These are phyloP conservation scores for Phania funesta DNA, from an alignment of 2,888 invertebrate genomes.

Conservation along the genomic window DNA sequence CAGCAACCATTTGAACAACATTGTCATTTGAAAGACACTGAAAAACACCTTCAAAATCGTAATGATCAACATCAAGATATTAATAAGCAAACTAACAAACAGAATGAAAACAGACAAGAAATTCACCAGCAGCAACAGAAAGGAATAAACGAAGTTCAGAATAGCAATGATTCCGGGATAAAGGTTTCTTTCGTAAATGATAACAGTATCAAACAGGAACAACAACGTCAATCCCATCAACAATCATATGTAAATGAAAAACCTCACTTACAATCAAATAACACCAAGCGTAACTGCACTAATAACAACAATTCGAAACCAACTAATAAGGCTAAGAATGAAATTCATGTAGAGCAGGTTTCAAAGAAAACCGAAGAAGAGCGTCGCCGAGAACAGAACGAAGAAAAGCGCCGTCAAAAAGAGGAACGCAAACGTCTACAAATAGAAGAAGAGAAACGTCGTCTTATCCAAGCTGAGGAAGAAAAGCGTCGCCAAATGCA, in stretches of 20 bases:
- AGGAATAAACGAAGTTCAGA: conserved; percentile 27
- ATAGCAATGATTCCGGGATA: not conserved
- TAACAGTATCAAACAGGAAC: conserved; percentile 28
- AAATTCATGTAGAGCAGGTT: conserved; percentile 44
- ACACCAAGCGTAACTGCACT: conserved; percentile 26
- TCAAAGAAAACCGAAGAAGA: conserved; percentile 73
- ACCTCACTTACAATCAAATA: not conserved
- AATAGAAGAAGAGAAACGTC: conserved; percentile 77
- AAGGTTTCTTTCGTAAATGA: not conserved
- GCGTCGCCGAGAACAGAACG: conserved; percentile 74
- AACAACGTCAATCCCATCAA: conserved; percentile 34
- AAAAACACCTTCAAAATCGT: conserved; percentile 37
- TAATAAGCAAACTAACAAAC: not conserved
- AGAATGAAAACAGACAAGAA: conserved; percentile 11
- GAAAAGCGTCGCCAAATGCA: conserved; percentile 76
- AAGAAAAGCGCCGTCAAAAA: conserved; percentile 76
- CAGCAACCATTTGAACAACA: conserved; percentile 43
- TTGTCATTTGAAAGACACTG: conserved; percentile 4
- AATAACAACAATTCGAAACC: conserved; percentile 45
- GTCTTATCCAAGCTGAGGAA: conserved; percentile 73
- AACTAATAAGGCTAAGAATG: conserved; percentile 53
- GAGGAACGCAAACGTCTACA: conserved; percentile 78
- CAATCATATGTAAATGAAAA: conserved; percentile 27
- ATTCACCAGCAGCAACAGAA: conserved; percentile 36
- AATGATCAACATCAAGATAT: conserved; percentile 36